These are phyloP conservation scores for Phalacrocorax brasilianus DNA, from an alignment of 2,113 vertebrate genomes.

Conservation along the genomic window DNA sequence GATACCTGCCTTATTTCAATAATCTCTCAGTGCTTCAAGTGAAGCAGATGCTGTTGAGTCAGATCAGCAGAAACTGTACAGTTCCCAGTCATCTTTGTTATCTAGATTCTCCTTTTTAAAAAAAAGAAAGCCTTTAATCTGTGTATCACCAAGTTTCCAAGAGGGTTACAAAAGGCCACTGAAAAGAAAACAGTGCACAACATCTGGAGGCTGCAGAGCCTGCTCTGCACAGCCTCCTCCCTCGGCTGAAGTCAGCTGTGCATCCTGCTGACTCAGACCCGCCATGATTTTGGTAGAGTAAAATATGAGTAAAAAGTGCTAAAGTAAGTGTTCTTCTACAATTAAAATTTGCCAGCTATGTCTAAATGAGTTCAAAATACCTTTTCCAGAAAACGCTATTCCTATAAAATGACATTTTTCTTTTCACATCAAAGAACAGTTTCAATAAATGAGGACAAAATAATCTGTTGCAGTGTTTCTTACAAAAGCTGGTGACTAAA, in stretches of 20 bases:
- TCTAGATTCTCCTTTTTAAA: neutral
- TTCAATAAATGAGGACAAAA: constrained; percentile 21
- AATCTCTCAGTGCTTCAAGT: neutral
- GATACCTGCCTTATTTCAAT: constrained; percentile 13
- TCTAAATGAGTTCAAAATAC: constrained; percentile 62
- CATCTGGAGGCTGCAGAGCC: constrained; percentile 5
- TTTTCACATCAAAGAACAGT: constrained; percentile 1
- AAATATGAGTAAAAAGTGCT: constrained; percentile 57
- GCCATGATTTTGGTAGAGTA: neutral
- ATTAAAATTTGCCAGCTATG: constrained; percentile 50
- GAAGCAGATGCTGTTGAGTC: constrained; percentile 15
- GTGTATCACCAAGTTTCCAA: neutral
- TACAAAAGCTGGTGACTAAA: constrained; percentile 34
- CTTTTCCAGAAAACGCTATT: constrained; percentile 15
- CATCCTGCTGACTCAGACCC: constrained; percentile 49
- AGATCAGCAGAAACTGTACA: neutral
- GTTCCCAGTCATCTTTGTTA: neutral
- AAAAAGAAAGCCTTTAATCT: neutral
- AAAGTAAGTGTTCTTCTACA: constrained; percentile 51
- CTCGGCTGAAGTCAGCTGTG: neutral
- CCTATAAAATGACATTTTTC: constrained; percentile 11
- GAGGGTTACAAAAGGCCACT: neutral
- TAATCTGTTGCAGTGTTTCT: constrained; percentile 23
- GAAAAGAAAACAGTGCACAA: neutral
- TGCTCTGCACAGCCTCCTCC: neutral